These are phyloP conservation scores for Pimpla rufipes DNA, from an alignment of 2,888 invertebrate genomes.

Conservation along the genomic window DNA sequence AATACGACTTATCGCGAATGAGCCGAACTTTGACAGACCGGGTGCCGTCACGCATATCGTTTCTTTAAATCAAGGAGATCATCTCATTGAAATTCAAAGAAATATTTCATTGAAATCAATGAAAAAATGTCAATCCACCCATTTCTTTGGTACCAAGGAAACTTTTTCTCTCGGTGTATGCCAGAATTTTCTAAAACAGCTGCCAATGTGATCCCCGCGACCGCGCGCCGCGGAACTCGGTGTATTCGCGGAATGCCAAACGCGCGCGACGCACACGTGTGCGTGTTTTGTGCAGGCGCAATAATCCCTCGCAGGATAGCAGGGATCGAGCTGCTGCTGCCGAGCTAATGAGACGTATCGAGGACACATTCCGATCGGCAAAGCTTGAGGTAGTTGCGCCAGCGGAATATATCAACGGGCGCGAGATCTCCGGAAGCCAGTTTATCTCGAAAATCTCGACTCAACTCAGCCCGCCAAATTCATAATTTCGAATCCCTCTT, in stretches of 20 bases:
- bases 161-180: no score
- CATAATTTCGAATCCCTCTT: constrained; percentile 30
- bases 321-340: no score
- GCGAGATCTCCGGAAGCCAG: constrained; percentile 69
- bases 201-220: neutral
- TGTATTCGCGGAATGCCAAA: constrained; percentile 64
- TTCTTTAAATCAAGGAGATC: no score
- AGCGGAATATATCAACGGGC: constrained; percentile 42
- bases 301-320: no score
- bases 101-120: no score
- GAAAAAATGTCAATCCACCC: no score
- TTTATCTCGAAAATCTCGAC: constrained; percentile 81
- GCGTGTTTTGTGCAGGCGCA: constrained; percentile 11
- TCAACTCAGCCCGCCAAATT: constrained; percentile 53
- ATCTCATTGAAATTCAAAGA: no score
- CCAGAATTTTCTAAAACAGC: constrained; percentile 49
- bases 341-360: constrained; percentile 81
- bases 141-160: no score
- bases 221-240: no score
- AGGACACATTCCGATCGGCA: constrained; percentile 81
- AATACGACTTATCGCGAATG: no score
- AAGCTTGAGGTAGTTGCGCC: constrained; percentile 62
- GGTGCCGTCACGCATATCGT: no score
- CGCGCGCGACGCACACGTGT: constrained; percentile 23
- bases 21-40: no score